Percentiles rank a stretch among this genome's conserved stretches.
These are phyloP conservation scores for Xestoiulus laeticollis DNA, from an alignment of 2,888 invertebrate species.

Conservation along the genomic window DNA sequence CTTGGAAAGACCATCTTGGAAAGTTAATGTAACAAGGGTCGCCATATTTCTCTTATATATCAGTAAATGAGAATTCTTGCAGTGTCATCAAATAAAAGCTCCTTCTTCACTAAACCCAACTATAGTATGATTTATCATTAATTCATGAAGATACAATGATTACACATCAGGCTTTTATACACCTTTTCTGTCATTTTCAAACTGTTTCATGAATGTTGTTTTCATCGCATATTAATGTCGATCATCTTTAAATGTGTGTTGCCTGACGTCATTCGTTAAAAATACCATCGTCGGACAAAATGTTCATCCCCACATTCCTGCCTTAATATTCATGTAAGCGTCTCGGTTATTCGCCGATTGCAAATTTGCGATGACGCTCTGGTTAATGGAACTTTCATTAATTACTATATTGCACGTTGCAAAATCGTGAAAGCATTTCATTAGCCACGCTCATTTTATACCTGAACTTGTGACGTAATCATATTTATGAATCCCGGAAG, in stretches of 20 bases:
- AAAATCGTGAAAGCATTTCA: background rate
- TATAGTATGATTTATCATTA: background rate
- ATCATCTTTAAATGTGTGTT: background rate
- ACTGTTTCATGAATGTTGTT: background rate
- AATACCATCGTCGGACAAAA: background rate
- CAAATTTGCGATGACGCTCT: background rate
- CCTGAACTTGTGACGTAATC: background rate
- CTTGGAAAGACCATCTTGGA: too few relatives aligned
- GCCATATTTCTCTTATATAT: background rate
- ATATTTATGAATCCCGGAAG: background rate
- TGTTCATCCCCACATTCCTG: background rate
- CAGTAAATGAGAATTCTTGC: background rate
- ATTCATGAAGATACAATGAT: background rate
- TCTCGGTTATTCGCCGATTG: background rate
- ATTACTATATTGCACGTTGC: background rate
- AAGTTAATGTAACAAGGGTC: too few relatives aligned
- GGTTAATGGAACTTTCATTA: background rate
- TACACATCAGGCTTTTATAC: background rate
- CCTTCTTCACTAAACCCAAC: background rate
- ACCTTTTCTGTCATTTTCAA: background rate
- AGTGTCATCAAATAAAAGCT: slow-evolving; percentile 23
- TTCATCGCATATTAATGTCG: background rate
- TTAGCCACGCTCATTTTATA: background rate
- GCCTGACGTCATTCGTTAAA: background rate
- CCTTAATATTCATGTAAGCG: background rate